phyloP scores from a whole-genome alignment of 2,888 invertebrate species.

The Cryptops parisi region DNA sequence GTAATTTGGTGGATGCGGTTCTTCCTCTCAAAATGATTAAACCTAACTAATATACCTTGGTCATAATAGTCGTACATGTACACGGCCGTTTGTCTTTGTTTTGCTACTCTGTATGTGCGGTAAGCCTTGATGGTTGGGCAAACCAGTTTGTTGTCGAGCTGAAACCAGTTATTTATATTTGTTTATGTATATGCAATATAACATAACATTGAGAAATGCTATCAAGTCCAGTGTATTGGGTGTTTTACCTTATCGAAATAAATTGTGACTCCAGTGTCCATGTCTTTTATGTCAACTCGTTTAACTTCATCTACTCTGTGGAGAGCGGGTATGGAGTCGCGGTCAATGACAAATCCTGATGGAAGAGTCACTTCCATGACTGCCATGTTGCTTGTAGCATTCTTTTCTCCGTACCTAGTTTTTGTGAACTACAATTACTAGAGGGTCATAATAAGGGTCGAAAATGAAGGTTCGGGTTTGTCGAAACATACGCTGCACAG shows the following conservation, averaged over 20 bases:
- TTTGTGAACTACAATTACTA: not conserved
- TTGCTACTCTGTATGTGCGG: constrained; percentile 66
- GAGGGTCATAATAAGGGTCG: too few species aligned
- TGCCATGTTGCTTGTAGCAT: constrained; percentile 57
- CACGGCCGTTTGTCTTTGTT: constrained; percentile 72
- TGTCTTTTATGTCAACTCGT: constrained; percentile 52
- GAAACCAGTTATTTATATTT: not conserved
- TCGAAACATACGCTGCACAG: constrained; percentile 40
- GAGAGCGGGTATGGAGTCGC: constrained; percentile 40
- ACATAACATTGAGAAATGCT: too few species aligned
- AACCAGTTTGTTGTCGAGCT: constrained; percentile 39
- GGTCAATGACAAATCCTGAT: constrained; percentile 75
- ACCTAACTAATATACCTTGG: constrained; percentile 65
- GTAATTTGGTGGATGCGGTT: too few species aligned
- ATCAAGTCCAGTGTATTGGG: too few species aligned
- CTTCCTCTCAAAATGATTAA: too few species aligned
- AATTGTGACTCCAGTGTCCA: constrained; percentile 47
- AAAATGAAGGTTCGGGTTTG: too few species aligned
- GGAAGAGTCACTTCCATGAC: constrained; percentile 79
- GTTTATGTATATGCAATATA: too few species aligned
- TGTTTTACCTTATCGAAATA: constrained; percentile 59
- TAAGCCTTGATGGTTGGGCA: constrained; percentile 74
- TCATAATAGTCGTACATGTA: constrained; percentile 83
- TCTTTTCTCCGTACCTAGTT: constrained; percentile 7
- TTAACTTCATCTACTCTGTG: constrained; percentile 34